Evolutionary conservation across 1,140 invertebrate species (phyloP), one percentile per base, ranked within the genome.

Genomic region (Halesus radiatus): DNA sequence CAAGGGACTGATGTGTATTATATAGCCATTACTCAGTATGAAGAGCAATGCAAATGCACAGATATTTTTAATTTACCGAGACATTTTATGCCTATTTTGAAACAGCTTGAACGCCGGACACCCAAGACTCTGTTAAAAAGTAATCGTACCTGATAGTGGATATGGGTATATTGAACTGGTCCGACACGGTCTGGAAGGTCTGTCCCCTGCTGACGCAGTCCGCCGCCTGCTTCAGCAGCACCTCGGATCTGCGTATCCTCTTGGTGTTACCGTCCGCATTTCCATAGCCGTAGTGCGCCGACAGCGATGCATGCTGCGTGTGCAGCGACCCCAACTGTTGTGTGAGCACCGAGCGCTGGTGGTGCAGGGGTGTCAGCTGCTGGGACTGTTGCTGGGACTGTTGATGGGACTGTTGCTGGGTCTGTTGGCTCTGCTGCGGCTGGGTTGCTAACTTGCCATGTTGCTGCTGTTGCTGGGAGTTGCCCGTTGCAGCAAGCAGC

Each of bases 151-250:
- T 92, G 86, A 95, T 95, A 72, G 94, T 95, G n/a, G 94, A 95
- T 80, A 95, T 95, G 64, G 94, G 94, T 87, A 95, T 96, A 85
- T 95, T 95, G 85, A 95, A 96, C 89, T 94, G 94, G 85, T 95
- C 94, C 52, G 94, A 95, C 52, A 95, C 94, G 8, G 93, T 95
- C 87, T 95, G 94, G 90, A 95, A 95, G 84, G 94, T 95, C 89
- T 94, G 94, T 15, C 94, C 94, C 22, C 93, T 91, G 13, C 93
- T 93, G 37, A 95, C 94, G 86, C 94, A 94, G 85, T 96, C 94
- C 1, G 94, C 94, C 3, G 94, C 94, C 85, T 94, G 92, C 3
- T 93, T 92, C 23, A 96, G 85, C 84, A 94, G 92, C 45, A 93
- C 93, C 86, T 96, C 94, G 16, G 94, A 93, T 73, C 93, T 89